These are phyloP conservation scores for Criorhina ranunculi DNA, from an alignment of 2,888 invertebrate species.

Conservation along the genomic window DNA sequence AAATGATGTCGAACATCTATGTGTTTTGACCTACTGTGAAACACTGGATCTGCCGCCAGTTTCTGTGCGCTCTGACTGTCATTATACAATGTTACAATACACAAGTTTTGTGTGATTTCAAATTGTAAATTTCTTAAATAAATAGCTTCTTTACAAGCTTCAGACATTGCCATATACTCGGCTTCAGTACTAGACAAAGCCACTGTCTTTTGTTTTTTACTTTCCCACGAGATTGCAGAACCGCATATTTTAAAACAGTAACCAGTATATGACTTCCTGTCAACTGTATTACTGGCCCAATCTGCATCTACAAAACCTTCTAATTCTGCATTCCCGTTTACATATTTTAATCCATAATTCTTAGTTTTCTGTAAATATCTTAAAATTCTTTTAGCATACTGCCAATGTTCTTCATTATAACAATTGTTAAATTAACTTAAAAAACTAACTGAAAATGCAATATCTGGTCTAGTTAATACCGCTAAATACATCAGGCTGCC, in stretches of 20 bases:
- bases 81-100: slow-evolving; percentile 6
- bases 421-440: not conserved
- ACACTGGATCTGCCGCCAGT: slow-evolving; percentile 9
- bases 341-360: slow-evolving; percentile 10
- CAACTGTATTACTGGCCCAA: slow-evolving; percentile 15
- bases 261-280: slow-evolving; percentile 23
- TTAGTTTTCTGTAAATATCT: slow-evolving; percentile 13
- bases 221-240: slow-evolving; percentile 12
- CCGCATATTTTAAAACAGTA: not conserved
- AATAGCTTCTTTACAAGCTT: slow-evolving; percentile 10
- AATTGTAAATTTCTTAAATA: not conserved
- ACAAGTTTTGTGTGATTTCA: slow-evolving; percentile 2
- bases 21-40: slow-evolving; percentile 17
- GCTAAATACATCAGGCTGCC: slow-evolving; percentile 10
- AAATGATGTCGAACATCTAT: slow-evolving; percentile 31
- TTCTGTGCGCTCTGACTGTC: slow-evolving; percentile 37
- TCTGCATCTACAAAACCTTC: slow-evolving; percentile 21
- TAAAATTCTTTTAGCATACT: slow-evolving; percentile 14
- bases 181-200: slow-evolving; percentile 19
- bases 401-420: slow-evolving; percentile 9
- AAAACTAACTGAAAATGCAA: not conserved
- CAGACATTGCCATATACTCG: slow-evolving; percentile 7
- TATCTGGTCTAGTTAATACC: not conserved
- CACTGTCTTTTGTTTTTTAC: slow-evolving; percentile 9
- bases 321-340: too few relatives aligned